Conservation (phyloP, 2,888 invertebrate genomes). For the Pachymerium ferrugineum region DNA sequence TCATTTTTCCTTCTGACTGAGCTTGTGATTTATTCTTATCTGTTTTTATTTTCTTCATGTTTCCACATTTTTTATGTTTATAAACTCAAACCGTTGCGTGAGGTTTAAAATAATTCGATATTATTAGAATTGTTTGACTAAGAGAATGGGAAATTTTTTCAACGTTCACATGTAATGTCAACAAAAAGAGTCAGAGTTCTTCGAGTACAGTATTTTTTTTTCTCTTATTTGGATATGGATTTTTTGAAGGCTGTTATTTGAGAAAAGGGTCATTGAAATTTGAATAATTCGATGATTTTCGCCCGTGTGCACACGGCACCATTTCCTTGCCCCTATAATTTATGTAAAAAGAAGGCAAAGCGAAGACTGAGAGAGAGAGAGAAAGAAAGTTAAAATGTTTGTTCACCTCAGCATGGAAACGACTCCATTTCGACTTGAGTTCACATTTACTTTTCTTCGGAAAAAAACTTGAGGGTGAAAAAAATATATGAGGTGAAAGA, state of each 20-base stretch:
- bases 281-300: conserved; percentile 19
- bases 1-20: too few relatives aligned
- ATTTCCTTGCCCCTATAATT: background rate
- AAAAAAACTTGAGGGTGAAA: background rate
- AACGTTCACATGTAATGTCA: too few relatives aligned
- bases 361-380: background rate
- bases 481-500: background rate
- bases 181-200: background rate
- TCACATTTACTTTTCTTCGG: background rate
- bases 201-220: background rate
- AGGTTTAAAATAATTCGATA: too few relatives aligned
- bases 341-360: conserved; percentile 19
- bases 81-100: too few relatives aligned
- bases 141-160: too few relatives aligned
- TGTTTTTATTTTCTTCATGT: too few relatives aligned
- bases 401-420: conserved; percentile 13
- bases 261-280: conserved; percentile 11
- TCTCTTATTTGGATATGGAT: background rate
- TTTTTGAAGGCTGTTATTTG: conserved; percentile 3
- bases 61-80: too few relatives aligned
- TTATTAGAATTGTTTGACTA: too few relatives aligned
- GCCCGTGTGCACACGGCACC: conserved; percentile 15
- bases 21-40: too few relatives aligned
- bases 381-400: conserved; percentile 7
- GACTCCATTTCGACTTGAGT: background rate